These are phyloP conservation scores for Allacma fusca DNA, from an alignment of 2,888 invertebrate genomes.

Conservation along the genomic window DNA sequence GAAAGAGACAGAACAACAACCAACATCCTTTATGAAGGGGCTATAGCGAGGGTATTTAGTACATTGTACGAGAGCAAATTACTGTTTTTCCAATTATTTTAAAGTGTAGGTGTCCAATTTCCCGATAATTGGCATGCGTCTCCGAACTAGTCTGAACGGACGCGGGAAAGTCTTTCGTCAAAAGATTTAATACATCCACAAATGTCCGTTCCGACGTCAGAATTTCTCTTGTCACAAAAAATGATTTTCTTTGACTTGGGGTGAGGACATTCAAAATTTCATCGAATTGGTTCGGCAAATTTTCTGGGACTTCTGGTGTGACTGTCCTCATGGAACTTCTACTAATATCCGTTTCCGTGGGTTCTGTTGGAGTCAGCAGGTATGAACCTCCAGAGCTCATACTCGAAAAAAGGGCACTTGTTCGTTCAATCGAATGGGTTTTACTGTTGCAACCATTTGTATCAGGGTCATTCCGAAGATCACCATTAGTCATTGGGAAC, in stretches of 20 bases:
- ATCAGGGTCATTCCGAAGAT: no score
- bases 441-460: no score
- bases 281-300: slow-evolving; percentile 46
- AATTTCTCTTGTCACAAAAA: slow-evolving; percentile 68
- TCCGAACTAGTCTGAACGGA: slow-evolving; percentile 63
- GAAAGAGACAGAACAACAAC: neutral
- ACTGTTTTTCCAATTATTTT: no score
- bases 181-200: slow-evolving; percentile 68
- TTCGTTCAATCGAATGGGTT: no score
- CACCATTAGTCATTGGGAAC: slow-evolving; percentile 14
- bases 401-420: neutral
- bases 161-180: slow-evolving; percentile 68
- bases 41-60: slow-evolving; percentile 17
- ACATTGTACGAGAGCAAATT: no score
- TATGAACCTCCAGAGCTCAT: neutral
- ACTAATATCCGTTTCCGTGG: neutral
- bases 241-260: slow-evolving; percentile 64
- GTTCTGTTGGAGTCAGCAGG: neutral
- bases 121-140: slow-evolving; percentile 64
- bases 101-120: no score
- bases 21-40: neutral
- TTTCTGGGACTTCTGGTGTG: neutral
- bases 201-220: slow-evolving; percentile 69
- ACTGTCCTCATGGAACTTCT: neutral
- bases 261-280: slow-evolving; percentile 54